A percentile compares a stretch with the other conserved stretches of the same genome.
Evolutionary conservation across 2,888 invertebrate genomes (phyloP).

Genomic region (Lottia scabra): DNA sequence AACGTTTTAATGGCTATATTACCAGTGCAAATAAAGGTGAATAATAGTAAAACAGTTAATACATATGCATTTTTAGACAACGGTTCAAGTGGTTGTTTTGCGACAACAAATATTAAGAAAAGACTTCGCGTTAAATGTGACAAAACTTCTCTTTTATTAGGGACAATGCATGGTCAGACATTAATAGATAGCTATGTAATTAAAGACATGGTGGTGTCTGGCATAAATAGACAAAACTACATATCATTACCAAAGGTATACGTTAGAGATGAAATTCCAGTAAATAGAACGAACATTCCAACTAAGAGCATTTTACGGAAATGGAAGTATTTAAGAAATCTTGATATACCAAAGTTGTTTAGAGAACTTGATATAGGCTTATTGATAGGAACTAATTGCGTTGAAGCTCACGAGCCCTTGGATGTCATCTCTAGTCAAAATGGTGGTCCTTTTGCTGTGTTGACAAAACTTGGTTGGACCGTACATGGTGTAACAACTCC

Average conservation of each 20-base stretch:
- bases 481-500: too few relatives aligned
- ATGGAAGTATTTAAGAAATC: conserved; percentile 11
- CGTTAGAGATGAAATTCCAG: conserved; percentile 4
- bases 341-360: neutral
- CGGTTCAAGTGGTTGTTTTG: neutral
- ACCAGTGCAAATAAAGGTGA: too few relatives aligned
- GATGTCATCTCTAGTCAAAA: neutral
- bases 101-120: neutral
- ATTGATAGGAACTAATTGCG: neutral
- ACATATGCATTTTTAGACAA: neutral
- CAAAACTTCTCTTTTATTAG: neutral
- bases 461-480: neutral
- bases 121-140: neutral
- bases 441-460: neutral
- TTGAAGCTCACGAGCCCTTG: neutral
- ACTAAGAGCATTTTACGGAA: neutral
- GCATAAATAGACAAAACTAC: neutral
- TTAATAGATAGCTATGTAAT: neutral
- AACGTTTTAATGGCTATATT: too few relatives aligned
- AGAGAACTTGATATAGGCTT: conserved; percentile 13
- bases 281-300: conserved; percentile 7
- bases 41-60: too few relatives aligned
- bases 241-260: neutral
- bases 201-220: neutral
- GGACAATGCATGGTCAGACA: neutral